These are phyloP conservation scores for Acrobasis consociella DNA, from an alignment of 2,888 invertebrate species.

Conservation along the genomic window DNA sequence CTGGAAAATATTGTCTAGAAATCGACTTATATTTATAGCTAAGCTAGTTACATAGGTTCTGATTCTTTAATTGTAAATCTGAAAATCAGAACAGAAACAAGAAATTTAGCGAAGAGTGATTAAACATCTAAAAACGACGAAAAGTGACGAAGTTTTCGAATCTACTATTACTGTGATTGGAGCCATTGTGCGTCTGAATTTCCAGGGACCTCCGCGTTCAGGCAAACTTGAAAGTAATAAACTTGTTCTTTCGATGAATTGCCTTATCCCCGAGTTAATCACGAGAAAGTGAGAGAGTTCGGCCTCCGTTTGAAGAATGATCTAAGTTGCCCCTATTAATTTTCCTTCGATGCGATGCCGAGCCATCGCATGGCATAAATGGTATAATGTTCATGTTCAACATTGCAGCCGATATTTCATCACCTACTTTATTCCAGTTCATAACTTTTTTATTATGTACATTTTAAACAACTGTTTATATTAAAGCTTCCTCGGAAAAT, in stretches of 20 bases:
- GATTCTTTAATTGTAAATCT: slow-evolving; percentile 8
- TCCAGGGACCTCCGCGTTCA: slow-evolving; percentile 56
- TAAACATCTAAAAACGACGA: slow-evolving; percentile 48
- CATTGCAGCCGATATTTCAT: too few relatives aligned
- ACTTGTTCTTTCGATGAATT: slow-evolving; percentile 71
- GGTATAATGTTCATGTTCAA: slow-evolving; percentile 7
- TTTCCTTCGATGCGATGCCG: slow-evolving; percentile 44
- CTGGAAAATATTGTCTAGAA: background rate
- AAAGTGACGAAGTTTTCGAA: slow-evolving; percentile 50
- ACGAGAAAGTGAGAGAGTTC: slow-evolving; percentile 45
- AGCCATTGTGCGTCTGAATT: slow-evolving; percentile 60
- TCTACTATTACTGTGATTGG: slow-evolving; percentile 67
- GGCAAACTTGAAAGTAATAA: slow-evolving; percentile 68
- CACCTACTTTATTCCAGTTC: too few relatives aligned
- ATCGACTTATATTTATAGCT: too few relatives aligned
- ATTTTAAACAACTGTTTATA: too few relatives aligned
- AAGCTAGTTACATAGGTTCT: too few relatives aligned
- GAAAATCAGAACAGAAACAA: slow-evolving; percentile 37
- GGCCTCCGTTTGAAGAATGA: slow-evolving; percentile 49
- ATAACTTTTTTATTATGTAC: too few relatives aligned
- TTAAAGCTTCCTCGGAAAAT: too few relatives aligned
- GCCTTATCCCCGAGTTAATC: slow-evolving; percentile 70
- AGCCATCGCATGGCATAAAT: slow-evolving; percentile 29
- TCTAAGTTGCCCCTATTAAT: slow-evolving; percentile 51
- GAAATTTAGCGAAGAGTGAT: slow-evolving; percentile 57